Evolutionary conservation across 2,888 invertebrate species (phyloP).

Genomic region (Nudaria mundana): DNA sequence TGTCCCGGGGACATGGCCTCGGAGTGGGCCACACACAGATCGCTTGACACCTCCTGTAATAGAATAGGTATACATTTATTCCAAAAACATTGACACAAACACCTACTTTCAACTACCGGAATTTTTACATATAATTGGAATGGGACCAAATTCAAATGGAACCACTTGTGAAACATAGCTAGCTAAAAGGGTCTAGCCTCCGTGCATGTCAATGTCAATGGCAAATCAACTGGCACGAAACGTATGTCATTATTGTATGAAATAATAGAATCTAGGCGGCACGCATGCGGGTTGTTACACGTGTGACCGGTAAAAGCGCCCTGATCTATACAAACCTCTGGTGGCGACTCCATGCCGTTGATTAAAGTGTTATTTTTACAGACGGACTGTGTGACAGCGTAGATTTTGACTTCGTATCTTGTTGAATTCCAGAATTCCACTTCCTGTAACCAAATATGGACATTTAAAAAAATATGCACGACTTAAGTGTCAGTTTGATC

Average conservation of each 20-base stretch:
- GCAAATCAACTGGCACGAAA: no score
- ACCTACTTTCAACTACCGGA: no score
- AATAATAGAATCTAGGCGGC: no score
- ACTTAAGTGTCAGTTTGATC: neutral
- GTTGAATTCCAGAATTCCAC: conserved; percentile 67
- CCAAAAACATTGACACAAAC: no score
- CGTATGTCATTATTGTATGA: no score
- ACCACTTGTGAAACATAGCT: no score
- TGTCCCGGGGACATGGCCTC: conserved; percentile 56
- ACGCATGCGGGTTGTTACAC: no score
- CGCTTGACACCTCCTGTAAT: conserved; percentile 63
- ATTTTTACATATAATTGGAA: no score
- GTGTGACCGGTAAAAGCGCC: no score
- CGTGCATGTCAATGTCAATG: no score
- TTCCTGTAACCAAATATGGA: conserved; percentile 52
- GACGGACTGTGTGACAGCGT: conserved; percentile 67
- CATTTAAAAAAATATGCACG: neutral
- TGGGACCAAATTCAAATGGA: no score
- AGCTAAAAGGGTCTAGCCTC: neutral
- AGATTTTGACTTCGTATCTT: conserved; percentile 70
- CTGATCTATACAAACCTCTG: conserved; percentile 57
- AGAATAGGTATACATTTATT: no score
- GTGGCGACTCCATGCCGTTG: conserved; percentile 63
- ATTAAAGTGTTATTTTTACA: conserved; percentile 49
- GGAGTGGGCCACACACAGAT: conserved; percentile 56